Percentiles rank a stretch among this genome's conserved stretches.
Conservation (phyloP, 2,797 vertebrate genomes). For the Coilia nasus region DNA sequence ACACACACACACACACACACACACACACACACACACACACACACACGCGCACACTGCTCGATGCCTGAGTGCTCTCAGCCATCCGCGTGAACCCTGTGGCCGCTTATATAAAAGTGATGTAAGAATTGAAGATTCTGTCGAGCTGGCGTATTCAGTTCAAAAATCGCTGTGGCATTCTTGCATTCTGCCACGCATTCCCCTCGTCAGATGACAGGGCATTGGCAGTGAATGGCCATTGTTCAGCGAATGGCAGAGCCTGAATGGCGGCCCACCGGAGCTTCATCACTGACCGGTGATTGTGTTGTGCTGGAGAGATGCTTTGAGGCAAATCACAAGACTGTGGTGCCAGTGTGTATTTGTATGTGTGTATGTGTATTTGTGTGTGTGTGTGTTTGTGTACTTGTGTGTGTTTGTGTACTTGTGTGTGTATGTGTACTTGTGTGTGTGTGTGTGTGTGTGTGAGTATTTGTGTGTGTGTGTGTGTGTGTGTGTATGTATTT, state of each 20-base stretch:
- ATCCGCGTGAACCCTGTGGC: background rate
- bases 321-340: constrained; percentile 8
- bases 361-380: background rate
- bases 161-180: background rate
- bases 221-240: background rate
- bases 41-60: background rate
- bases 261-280: background rate
- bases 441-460: background rate
- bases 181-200: background rate
- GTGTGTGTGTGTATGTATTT: background rate
- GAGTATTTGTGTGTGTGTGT: background rate
- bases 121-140: background rate
- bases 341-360: constrained; percentile 4
- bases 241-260: background rate
- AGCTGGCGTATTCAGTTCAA: background rate
- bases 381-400: constrained; percentile 2
- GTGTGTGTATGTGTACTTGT: background rate
- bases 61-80: background rate
- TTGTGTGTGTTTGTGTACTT: constrained; percentile 8
- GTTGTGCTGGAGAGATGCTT: constrained; percentile 3
- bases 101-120: constrained; percentile 16
- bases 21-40: too few species aligned
- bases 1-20: too few species aligned
- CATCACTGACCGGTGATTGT: background rate
- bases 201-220: background rate